Evolutionary conservation across 2,888 invertebrate genomes (phyloP).

Genomic region (Aquatica leii): DNA sequence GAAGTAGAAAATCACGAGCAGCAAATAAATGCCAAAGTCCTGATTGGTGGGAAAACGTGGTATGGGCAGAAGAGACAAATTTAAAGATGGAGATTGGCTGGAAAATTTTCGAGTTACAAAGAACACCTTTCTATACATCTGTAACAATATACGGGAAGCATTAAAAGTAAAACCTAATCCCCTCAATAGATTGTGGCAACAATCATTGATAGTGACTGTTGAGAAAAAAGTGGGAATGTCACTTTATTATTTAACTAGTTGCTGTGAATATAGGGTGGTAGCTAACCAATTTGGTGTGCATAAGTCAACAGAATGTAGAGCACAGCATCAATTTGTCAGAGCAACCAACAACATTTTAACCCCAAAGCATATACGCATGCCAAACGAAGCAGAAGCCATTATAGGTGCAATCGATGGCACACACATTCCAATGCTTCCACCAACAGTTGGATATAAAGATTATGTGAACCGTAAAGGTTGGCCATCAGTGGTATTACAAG

Average conservation of each 20-base stretch:
- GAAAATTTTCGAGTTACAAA: background rate
- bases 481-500: constrained; percentile 39
- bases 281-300: background rate
- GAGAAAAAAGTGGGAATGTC: too few relatives aligned
- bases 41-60: background rate
- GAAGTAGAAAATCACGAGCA: too few relatives aligned
- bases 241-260: background rate
- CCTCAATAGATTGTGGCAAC: background rate
- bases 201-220: background rate
- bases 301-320: background rate
- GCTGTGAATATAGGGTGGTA: background rate
- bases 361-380: too few relatives aligned
- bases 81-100: background rate
- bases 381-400: background rate
- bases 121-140: background rate
- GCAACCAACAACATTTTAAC: too few relatives aligned
- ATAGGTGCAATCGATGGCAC: constrained; percentile 12
- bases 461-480: constrained; percentile 42
- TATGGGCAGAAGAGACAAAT: background rate
- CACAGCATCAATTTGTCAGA: background rate
- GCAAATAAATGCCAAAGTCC: too few relatives aligned
- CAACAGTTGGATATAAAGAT: constrained; percentile 38
- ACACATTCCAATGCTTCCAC: constrained; percentile 40
- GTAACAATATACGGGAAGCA: background rate
- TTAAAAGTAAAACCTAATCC: background rate